Evolutionary conservation across 2,888 invertebrate species (phyloP), one percentile per base, ranked within the genome.

Genomic region (Oscheius myriophilus): DNA sequence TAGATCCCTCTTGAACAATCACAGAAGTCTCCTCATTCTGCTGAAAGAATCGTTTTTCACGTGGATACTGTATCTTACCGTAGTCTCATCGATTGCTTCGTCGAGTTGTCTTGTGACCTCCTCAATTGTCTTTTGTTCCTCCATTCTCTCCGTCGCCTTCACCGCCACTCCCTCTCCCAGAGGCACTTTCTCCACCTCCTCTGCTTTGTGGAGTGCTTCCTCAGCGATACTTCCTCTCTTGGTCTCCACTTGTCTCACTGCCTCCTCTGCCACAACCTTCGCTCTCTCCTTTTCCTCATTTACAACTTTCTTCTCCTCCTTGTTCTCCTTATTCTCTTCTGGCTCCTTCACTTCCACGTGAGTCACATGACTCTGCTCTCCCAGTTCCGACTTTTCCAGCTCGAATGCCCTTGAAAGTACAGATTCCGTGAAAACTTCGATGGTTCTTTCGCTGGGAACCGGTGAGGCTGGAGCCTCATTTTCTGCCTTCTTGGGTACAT

Each of bases 41-140:
- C 61, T 61, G 33, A 33, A 61, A 42, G 43, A 21, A 16, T 16
- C 25, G n/a, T 6, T 11, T 45, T 42, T 14, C 43, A 9, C 11
- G 41, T 12, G n/a, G 18, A 33, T 6, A 33, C 33, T 33, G 9
- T n/a, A n/a, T n/a, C n/a, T n/a, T n/a, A 3, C 33, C 61, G 12
- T 33, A n/a, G 14, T 21, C 16, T 61, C 49, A 18, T 61, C 61
- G 12, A 61, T 61, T 7, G 61, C 61, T 21, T 61, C 49, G 39
- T 61, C 61, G 14, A 61, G 46, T 49, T 61, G 61, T 49, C 33
- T 46, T 7, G 61, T 61, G 12, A 49, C 61, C 16, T 61, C 61
- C 16, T 61, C 61, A 21, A 61, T 61, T 33, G 43, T 4, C 14
- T 46, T 49, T 26, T 61, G 49, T 46, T 61, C 61, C 46, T 18